A percentile compares a stretch with the other conserved stretches of the same genome.
Evolutionary conservation across 2,113 vertebrate species (phyloP).

Genomic region (Plestiodon gilberti): DNA sequence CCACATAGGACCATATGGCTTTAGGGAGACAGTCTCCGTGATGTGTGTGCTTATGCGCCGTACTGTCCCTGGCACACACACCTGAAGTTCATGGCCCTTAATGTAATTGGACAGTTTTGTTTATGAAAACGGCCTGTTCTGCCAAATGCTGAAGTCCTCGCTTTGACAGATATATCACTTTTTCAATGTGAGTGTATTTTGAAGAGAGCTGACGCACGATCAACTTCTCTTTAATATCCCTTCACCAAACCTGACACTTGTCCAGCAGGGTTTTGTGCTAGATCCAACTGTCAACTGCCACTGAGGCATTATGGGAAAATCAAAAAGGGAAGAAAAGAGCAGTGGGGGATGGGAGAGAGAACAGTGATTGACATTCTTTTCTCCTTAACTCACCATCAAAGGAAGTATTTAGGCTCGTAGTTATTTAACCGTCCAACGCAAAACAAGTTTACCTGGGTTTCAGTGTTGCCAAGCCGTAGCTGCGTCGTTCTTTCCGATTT

Average conservation of each 20-base stretch:
- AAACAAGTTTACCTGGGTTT: not conserved
- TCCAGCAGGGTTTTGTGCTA: conserved; percentile 70
- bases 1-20: conserved; percentile 65
- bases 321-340: conserved; percentile 49
- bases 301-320: conserved; percentile 61
- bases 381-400: conserved; percentile 28
- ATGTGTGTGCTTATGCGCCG: conserved; percentile 57
- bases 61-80: conserved; percentile 73
- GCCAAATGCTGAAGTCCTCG: conserved; percentile 83
- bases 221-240: conserved; percentile 81
- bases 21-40: conserved; percentile 57
- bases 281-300: conserved; percentile 65
- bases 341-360: conserved; percentile 1
- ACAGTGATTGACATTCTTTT: conserved; percentile 53
- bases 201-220: conserved; percentile 81
- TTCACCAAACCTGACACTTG: conserved; percentile 79
- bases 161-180: conserved; percentile 91
- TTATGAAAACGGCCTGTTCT: conserved; percentile 81
- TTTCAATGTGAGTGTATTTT: conserved; percentile 79
- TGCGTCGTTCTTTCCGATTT: not conserved
- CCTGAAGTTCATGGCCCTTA: conserved; percentile 84
- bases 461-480: not conserved
- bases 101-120: conserved; percentile 90
- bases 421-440: conserved; percentile 32
- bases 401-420: not conserved